Percentiles rank a stretch among this genome's conserved stretches.
Evolutionary conservation across 2,113 vertebrate genomes (phyloP).

Genomic region (Gadus macrocephalus): DNA sequence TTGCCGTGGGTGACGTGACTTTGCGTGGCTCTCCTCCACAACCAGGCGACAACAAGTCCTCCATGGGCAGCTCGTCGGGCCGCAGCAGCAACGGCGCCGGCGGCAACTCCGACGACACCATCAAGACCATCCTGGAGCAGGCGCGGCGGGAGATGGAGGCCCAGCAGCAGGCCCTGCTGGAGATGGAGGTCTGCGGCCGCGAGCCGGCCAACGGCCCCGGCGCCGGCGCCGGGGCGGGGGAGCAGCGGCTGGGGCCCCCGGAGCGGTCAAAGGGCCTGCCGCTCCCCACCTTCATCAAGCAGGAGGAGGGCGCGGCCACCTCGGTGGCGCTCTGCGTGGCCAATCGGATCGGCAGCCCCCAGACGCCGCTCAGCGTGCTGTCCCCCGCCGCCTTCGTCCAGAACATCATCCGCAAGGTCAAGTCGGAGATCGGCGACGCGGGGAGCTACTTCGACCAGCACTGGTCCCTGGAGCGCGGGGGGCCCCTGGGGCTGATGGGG

Average conservation of each 20-base stretch:
- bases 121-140: constrained; percentile 93
- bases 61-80: constrained; percentile 49
- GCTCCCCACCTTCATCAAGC: constrained; percentile 80
- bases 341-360: constrained; percentile 69
- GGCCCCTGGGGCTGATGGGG: constrained; percentile 29
- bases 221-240: constrained; percentile 47
- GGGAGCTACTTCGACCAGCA: constrained; percentile 94
- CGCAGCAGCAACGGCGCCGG: constrained; percentile 63
- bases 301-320: constrained; percentile 76
- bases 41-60: constrained; percentile 81
- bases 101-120: constrained; percentile 90
- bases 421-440: constrained; percentile 90
- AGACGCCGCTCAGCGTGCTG: constrained; percentile 80
- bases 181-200: constrained; percentile 78
- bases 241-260: constrained; percentile 72
- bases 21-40: background rate
- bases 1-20: background rate
- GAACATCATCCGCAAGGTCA: constrained; percentile 97
- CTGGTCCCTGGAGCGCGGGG: constrained; percentile 86
- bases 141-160: constrained; percentile 95
- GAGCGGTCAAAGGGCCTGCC: constrained; percentile 67
- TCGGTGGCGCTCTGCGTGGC: constrained; percentile 56
- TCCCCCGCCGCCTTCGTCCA: constrained; percentile 94
- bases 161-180: constrained; percentile 90
- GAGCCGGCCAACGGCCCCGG: constrained; percentile 32